Evolutionary conservation across 2,888 invertebrate genomes (phyloP).

Genomic region (Zaprionus obscuricornis): DNA sequence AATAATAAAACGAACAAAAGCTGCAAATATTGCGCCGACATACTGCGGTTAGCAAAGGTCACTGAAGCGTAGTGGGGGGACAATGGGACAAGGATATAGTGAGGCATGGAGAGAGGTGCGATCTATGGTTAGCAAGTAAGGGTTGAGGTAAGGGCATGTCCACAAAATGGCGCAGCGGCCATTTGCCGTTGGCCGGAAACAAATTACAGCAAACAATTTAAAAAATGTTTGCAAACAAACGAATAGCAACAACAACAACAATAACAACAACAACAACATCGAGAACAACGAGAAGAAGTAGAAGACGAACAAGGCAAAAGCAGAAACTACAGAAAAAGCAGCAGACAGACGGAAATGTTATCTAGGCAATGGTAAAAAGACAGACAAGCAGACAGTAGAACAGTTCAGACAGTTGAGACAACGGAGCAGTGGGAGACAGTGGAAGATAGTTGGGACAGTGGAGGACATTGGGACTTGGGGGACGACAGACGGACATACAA

Average conservation of each 20-base stretch:
- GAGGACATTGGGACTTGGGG: no score
- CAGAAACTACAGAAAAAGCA: slow-evolving; percentile 33
- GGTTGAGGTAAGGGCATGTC: slow-evolving; percentile 7
- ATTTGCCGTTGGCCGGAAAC: slow-evolving; percentile 72
- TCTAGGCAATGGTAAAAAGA: slow-evolving; percentile 58
- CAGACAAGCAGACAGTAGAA: slow-evolving; percentile 20
- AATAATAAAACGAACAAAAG: slow-evolving; percentile 53
- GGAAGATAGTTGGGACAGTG: slow-evolving; percentile 18
- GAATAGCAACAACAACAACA: no score
- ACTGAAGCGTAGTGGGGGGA: slow-evolving; percentile 1
- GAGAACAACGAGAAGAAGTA: slow-evolving; percentile 2
- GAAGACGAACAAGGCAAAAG: slow-evolving; percentile 11
- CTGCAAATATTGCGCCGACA: slow-evolving; percentile 34
- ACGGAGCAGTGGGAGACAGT: no score
- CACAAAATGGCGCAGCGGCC: slow-evolving; percentile 66
- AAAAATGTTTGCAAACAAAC: slow-evolving; percentile 76
- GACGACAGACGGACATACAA: slow-evolving; percentile 6
- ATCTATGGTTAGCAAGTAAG: no score
- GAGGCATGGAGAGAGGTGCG: no score
- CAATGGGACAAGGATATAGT: not conserved
- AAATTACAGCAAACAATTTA: slow-evolving; percentile 76
- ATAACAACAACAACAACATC: slow-evolving; percentile 44
- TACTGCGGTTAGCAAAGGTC: slow-evolving; percentile 28
- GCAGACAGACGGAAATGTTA: slow-evolving; percentile 65
- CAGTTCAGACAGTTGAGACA: slow-evolving; percentile 6